phyloP scores from a whole-genome alignment of 2,113 vertebrate species.

The Bucco capensis region DNA sequence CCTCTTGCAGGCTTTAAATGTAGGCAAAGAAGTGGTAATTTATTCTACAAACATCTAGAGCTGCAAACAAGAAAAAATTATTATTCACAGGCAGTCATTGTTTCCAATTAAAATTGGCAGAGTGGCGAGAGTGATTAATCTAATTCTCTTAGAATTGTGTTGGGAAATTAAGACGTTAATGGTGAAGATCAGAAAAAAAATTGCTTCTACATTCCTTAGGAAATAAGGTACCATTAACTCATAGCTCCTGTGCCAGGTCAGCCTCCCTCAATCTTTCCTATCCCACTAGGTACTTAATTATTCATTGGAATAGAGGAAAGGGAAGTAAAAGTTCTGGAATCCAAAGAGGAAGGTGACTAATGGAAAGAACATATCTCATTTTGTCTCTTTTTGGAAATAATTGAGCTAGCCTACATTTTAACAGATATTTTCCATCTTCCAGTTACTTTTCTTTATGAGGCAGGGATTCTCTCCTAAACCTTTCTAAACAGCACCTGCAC shows the following conservation, averaged over 20 bases:
- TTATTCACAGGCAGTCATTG: slow-evolving; percentile 14
- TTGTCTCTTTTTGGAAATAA: neutral
- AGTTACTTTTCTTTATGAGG: neutral
- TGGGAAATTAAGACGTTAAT: slow-evolving; percentile 59
- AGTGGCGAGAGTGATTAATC: slow-evolving; percentile 17
- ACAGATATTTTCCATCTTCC: neutral
- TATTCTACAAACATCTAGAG: neutral
- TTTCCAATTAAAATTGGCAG: slow-evolving; percentile 25
- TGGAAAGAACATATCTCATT: neutral
- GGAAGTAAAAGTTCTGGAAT: slow-evolving; percentile 32
- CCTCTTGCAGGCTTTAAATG: neutral
- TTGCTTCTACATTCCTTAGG: neutral
- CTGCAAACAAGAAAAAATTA: neutral
- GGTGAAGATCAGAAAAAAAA: slow-evolving; percentile 33
- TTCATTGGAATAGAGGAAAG: slow-evolving; percentile 11
- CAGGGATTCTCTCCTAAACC: neutral
- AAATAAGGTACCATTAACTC: slow-evolving; percentile 17
- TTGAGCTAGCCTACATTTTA: neutral
- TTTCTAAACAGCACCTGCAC: neutral
- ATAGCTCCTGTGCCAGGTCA: neutral
- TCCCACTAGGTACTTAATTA: neutral
- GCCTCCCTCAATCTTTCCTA: neutral
- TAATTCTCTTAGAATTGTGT: slow-evolving; percentile 44
- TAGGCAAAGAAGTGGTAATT: neutral
- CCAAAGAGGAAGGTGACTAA: slow-evolving; percentile 20